These are phyloP conservation scores for Metaphire vulgaris DNA, from an alignment of 1,140 invertebrate genomes.

Conservation along the genomic window DNA sequence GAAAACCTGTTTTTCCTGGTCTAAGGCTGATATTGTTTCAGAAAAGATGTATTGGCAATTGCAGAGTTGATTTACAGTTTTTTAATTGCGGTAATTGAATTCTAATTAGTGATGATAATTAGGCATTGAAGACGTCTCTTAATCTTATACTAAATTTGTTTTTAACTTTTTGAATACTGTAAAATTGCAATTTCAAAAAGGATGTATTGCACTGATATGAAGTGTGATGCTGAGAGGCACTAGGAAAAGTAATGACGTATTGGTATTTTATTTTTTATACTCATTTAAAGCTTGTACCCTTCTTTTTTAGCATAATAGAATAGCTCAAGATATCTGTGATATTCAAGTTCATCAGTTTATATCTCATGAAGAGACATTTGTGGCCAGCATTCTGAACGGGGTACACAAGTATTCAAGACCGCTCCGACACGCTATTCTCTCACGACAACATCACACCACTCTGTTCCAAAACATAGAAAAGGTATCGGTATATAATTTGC, in stretches of 20 bases:
- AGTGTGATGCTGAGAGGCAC: not conserved
- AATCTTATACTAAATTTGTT: too few species aligned
- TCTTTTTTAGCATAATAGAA: not conserved
- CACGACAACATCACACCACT: not conserved
- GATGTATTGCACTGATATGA: not conserved
- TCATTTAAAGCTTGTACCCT: not conserved
- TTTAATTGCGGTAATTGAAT: too few species aligned
- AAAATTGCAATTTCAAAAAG: not conserved
- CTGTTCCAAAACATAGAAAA: not conserved
- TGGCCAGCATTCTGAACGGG: not conserved
- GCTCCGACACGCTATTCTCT: not conserved
- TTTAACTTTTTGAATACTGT: too few species aligned
- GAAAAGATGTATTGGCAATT: too few species aligned
- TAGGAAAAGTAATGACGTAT: too few species aligned
- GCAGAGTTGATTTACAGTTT: too few species aligned
- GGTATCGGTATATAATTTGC: not conserved
- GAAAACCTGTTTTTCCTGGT: too few species aligned
- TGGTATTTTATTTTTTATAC: not conserved
- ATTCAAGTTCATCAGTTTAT: not conserved
- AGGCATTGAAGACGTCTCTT: too few species aligned
- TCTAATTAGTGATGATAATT: too few species aligned
- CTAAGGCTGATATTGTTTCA: too few species aligned
- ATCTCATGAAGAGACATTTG: not conserved
- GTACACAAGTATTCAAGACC: not conserved
- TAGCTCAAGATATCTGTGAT: too few species aligned